Conservation (phyloP, 1,140 invertebrate species). For the Euglossa dilemma region DNA sequence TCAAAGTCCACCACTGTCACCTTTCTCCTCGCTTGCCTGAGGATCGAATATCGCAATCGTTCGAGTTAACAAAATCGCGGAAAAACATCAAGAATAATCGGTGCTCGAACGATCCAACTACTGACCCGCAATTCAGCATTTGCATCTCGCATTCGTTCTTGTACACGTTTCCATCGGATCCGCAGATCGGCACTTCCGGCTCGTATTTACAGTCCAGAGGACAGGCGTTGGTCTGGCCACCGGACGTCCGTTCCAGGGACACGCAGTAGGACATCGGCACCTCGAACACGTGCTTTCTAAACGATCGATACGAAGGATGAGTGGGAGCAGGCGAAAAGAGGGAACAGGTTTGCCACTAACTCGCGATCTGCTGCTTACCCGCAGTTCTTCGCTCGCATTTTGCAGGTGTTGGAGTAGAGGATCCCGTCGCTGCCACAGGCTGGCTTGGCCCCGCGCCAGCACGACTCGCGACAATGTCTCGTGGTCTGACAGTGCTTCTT, state of each 20-base stretch:
- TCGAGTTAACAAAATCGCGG: not conserved
- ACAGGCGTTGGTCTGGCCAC: constrained; percentile 84
- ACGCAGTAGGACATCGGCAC: constrained; percentile 94
- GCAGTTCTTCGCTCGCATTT: constrained; percentile 96
- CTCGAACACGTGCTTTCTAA: constrained; percentile 94
- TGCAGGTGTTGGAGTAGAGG: constrained; percentile 95
- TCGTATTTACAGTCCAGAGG: constrained; percentile 87
- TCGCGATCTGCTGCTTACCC: constrained; percentile 84
- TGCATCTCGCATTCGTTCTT: constrained; percentile 94
- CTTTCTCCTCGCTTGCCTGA: constrained; percentile 82
- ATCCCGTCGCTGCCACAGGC: constrained; percentile 96
- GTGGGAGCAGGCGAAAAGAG: not conserved
- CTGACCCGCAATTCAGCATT: constrained; percentile 94
- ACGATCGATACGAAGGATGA: constrained; percentile 63
- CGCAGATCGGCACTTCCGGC: constrained; percentile 88
- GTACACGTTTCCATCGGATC: constrained; percentile 94
- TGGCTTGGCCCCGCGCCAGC: constrained; percentile 93
- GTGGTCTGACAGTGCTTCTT: constrained; percentile 95
- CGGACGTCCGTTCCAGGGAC: constrained; percentile 88
- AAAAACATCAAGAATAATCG: not conserved
- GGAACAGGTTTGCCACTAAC: not conserved
- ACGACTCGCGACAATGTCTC: constrained; percentile 94
- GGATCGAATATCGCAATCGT: not conserved
- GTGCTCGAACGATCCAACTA: constrained; percentile 45
- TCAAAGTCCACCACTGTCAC: constrained; percentile 88